A percentile compares a stretch with the other conserved stretches of the same genome.
phyloP scores from a whole-genome alignment of 2,888 invertebrate genomes.

The Platypus cylindrus region DNA sequence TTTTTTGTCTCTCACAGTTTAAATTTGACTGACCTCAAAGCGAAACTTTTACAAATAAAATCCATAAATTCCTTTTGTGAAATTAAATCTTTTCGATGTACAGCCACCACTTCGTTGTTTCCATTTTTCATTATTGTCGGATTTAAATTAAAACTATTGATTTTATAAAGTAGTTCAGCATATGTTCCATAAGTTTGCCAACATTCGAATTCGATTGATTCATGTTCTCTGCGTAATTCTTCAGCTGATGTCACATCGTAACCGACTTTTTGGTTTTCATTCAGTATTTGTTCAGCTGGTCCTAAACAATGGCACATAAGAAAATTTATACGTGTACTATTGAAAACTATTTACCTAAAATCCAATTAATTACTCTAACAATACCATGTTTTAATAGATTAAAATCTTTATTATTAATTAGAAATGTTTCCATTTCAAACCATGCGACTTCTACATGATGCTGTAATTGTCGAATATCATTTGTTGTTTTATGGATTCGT shows the following conservation, averaged over 20 bases:
- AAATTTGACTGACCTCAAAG: conserved; percentile 38
- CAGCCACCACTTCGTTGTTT: conserved; percentile 31
- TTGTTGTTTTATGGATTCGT: conserved; percentile 43
- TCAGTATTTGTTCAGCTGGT: conserved; percentile 60
- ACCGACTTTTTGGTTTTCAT: conserved; percentile 58
- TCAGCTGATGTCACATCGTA: conserved; percentile 61
- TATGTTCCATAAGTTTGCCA: conserved; percentile 68
- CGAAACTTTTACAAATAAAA: conserved; percentile 66
- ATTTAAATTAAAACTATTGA: too few relatives aligned
- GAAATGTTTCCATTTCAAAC: conserved; percentile 44
- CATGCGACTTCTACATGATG: conserved; percentile 47
- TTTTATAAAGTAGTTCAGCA: conserved; percentile 62
- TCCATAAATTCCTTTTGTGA: conserved; percentile 73
- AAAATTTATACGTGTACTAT: too few relatives aligned
- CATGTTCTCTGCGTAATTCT: conserved; percentile 58
- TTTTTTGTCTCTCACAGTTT: background rate
- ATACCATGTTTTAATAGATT: conserved; percentile 49
- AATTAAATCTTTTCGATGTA: conserved; percentile 47
- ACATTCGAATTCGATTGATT: conserved; percentile 61
- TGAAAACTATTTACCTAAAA: conserved; percentile 32
- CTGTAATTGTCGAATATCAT: conserved; percentile 46
- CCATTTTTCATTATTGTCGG: conserved; percentile 33
- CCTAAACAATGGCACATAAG: conserved; percentile 37
- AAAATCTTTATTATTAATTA: conserved; percentile 48
- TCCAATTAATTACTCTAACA: conserved; percentile 64